A percentile compares a stretch with the other conserved stretches of the same genome.
phyloP scores from a whole-genome alignment of 2,888 invertebrate species.

The Diadegma fenestrale region DNA sequence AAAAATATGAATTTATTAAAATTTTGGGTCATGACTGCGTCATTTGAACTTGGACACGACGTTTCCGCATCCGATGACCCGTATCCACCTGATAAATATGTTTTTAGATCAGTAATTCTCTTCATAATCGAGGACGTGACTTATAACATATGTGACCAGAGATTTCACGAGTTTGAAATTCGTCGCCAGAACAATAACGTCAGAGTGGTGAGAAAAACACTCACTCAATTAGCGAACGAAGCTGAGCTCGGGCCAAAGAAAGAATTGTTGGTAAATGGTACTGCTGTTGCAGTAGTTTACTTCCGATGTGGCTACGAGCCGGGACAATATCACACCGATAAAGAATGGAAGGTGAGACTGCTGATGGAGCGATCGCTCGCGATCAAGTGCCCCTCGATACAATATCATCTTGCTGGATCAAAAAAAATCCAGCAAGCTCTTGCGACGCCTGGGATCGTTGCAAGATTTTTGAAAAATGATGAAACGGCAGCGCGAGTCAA shows the following conservation, averaged over 20 bases:
- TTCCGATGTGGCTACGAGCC: slow-evolving; percentile 96
- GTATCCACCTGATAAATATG: slow-evolving; percentile 2
- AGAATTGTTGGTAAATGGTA: slow-evolving; percentile 88
- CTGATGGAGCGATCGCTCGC: slow-evolving; percentile 94
- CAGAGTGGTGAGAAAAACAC: slow-evolving; percentile 90
- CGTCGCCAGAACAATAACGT: slow-evolving; percentile 90
- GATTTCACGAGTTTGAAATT: slow-evolving; percentile 96
- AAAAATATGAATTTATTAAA: not conserved
- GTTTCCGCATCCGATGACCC: not conserved
- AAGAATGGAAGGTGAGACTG: slow-evolving; percentile 95
- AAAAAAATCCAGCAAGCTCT: slow-evolving; percentile 98
- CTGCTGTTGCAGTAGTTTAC: slow-evolving; percentile 94
- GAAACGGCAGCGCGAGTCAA: slow-evolving; percentile 89
- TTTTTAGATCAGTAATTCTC: slow-evolving; percentile 89
- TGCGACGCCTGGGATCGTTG: slow-evolving; percentile 90
- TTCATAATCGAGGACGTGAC: slow-evolving; percentile 95
- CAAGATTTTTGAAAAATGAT: slow-evolving; percentile 90
- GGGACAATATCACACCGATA: slow-evolving; percentile 90
- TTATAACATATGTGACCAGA: slow-evolving; percentile 97
- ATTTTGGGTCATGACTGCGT: not conserved
- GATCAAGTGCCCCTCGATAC: slow-evolving; percentile 97
- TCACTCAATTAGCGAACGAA: slow-evolving; percentile 89
- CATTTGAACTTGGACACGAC: not conserved
- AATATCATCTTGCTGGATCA: slow-evolving; percentile 96
- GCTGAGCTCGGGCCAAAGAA: slow-evolving; percentile 88